Evolutionary conservation across 2,888 invertebrate species (phyloP).

Genomic region (Scaptodrosophila latifasciaeformis): DNA sequence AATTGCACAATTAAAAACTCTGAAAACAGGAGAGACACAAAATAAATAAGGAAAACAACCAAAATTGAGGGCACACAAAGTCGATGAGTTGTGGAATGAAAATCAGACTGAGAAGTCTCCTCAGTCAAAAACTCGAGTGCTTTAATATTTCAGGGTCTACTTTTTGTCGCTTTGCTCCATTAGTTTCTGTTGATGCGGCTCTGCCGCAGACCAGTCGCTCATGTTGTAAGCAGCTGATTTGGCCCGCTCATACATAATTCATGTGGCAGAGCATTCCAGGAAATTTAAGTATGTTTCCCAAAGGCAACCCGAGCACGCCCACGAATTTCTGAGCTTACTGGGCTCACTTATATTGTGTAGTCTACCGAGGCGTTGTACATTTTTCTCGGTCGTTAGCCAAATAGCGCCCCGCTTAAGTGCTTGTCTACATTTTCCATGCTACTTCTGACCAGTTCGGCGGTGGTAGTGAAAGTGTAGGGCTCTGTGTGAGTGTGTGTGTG

Average conservation of each 20-base stretch:
- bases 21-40: too few species aligned
- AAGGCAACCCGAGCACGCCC: neutral
- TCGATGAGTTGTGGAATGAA: too few species aligned
- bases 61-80: too few species aligned
- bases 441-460: neutral
- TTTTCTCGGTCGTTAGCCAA: constrained; percentile 41
- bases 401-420: constrained; percentile 53
- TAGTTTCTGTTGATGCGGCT: constrained; percentile 16
- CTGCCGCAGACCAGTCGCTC: neutral
- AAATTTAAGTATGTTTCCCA: constrained; percentile 6
- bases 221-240: constrained; percentile 21
- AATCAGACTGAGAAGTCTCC: too few species aligned
- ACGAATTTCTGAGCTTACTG: too few species aligned
- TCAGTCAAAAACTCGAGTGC: constrained; percentile 10
- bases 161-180: constrained; percentile 36
- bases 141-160: constrained; percentile 43
- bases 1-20: constrained; percentile 55
- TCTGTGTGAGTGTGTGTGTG: neutral
- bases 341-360: too few species aligned
- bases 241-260: constrained; percentile 55
- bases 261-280: constrained; percentile 23
- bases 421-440: constrained; percentile 19
- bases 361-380: constrained; percentile 2
- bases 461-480: too few species aligned
- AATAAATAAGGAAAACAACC: too few species aligned